phyloP scores from a whole-genome alignment of 2,888 invertebrate species.

The Pseudococcus jackbeardsleyi region DNA sequence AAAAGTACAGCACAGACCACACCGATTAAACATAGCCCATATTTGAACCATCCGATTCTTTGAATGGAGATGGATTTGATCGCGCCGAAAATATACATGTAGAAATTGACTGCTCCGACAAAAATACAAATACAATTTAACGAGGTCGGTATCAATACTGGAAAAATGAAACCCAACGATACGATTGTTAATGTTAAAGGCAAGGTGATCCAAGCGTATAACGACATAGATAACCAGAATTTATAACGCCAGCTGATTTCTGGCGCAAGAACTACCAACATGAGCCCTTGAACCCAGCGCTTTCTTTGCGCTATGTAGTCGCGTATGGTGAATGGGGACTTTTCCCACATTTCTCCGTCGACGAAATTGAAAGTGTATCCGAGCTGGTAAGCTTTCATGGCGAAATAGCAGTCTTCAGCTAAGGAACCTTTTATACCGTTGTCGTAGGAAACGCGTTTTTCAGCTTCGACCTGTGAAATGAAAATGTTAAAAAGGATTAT shows the following conservation, averaged over 20 bases:
- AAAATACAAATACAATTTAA: conserved; percentile 91
- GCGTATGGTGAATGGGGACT: conserved; percentile 93
- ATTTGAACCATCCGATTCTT: conserved; percentile 84
- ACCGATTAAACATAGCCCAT: conserved; percentile 84
- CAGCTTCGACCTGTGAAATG: conserved; percentile 82
- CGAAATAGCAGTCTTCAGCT: conserved; percentile 97
- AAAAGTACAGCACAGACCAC: conserved; percentile 94
- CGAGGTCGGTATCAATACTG: conserved; percentile 85
- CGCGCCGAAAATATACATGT: conserved; percentile 98
- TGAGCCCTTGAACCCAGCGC: conserved; percentile 93
- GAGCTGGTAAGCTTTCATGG: conserved; percentile 92
- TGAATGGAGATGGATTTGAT: conserved; percentile 93
- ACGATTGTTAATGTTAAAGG: conserved; percentile 93
- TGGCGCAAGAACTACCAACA: conserved; percentile 88
- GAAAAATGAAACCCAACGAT: conserved; percentile 85
- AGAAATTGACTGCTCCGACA: conserved; percentile 92
- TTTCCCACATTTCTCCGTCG: conserved; percentile 99
- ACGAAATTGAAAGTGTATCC: conserved; percentile 95
- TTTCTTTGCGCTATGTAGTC: conserved; percentile 97
- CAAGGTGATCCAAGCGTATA: conserved; percentile 96
- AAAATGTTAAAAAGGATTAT: no score
- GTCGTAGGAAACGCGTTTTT: conserved; percentile 91
- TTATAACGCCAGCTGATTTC: conserved; percentile 84
- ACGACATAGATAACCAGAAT: conserved; percentile 85
- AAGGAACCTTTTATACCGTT: conserved; percentile 96